Evolutionary conservation across 2,113 vertebrate genomes (phyloP).

Genomic region (Vulpes ferrilata): DNA sequence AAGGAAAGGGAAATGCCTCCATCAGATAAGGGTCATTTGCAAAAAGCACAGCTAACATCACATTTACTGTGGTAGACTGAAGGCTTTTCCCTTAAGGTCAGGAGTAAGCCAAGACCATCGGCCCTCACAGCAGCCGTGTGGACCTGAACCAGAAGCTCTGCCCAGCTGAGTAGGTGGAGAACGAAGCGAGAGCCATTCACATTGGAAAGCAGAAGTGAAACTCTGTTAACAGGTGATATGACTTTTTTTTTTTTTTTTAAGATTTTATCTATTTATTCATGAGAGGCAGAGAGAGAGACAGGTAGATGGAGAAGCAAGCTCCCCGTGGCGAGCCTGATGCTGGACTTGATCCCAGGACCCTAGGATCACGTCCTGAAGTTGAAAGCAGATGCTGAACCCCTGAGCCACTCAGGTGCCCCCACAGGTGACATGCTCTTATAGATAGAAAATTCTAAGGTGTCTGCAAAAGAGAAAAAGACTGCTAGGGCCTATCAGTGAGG

Average conservation of each 20-base stretch:
- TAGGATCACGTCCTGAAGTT: no score
- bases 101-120: not conserved
- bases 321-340: no score
- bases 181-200: not conserved
- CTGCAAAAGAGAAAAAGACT: not conserved
- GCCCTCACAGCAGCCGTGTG: not conserved
- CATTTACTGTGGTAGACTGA: not conserved
- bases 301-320: no score
- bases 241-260: no score
- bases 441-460: not conserved
- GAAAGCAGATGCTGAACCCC: no score
- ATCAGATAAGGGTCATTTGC: not conserved
- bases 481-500: not conserved
- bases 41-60: not conserved
- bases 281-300: no score
- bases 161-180: not conserved
- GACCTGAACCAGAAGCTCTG: not conserved
- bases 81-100: not conserved
- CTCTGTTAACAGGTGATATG: no score
- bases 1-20: not conserved
- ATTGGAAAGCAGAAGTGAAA: not conserved
- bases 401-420: no score
- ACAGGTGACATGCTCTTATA: not conserved
- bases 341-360: no score
- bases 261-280: no score